phyloP scores from a whole-genome alignment of 1,140 invertebrate genomes.

The Drosophila pseudoobscura region DNA sequence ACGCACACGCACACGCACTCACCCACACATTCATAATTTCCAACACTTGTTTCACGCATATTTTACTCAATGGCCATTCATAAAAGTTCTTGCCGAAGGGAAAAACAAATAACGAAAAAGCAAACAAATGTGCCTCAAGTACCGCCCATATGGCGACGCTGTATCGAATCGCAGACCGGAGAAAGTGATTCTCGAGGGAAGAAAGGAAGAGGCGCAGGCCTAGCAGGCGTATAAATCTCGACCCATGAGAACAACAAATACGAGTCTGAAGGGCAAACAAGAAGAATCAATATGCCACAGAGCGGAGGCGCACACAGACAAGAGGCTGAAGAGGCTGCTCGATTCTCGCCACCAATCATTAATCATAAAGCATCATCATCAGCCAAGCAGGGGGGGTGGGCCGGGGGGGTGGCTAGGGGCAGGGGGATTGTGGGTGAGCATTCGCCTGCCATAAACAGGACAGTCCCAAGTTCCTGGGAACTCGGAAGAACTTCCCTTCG shows the following conservation, averaged over 20 bases:
- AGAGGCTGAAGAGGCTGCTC: conserved; percentile 35
- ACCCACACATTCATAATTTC: conserved; percentile 49
- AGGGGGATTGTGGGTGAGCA: conserved; percentile 1
- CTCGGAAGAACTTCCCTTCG: no score
- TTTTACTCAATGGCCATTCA: conserved; percentile 71
- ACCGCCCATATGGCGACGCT: conserved; percentile 59
- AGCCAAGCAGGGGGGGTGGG: conserved; percentile 46
- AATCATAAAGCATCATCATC: conserved; percentile 74
- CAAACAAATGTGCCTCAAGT: conserved; percentile 73
- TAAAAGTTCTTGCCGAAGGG: conserved; percentile 22
- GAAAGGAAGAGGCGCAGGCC: no score
- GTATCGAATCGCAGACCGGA: not conserved
- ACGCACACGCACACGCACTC: not conserved
- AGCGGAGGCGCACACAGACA: conserved; percentile 26
- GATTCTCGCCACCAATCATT: conserved; percentile 64
- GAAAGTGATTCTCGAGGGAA: conserved; percentile 33
- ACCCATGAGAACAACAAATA: conserved; percentile 65
- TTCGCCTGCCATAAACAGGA: conserved; percentile 51
- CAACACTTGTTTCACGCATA: conserved; percentile 65
- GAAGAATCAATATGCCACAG: conserved; percentile 63
- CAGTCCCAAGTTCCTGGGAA: conserved; percentile 6
- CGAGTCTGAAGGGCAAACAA: conserved; percentile 54
- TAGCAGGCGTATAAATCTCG: conserved; percentile 54
- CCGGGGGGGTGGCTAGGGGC: not conserved
- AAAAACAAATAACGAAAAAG: conserved; percentile 63